Conservation (phyloP, 2,797 vertebrate species). For the Lophius americanus region DNA sequence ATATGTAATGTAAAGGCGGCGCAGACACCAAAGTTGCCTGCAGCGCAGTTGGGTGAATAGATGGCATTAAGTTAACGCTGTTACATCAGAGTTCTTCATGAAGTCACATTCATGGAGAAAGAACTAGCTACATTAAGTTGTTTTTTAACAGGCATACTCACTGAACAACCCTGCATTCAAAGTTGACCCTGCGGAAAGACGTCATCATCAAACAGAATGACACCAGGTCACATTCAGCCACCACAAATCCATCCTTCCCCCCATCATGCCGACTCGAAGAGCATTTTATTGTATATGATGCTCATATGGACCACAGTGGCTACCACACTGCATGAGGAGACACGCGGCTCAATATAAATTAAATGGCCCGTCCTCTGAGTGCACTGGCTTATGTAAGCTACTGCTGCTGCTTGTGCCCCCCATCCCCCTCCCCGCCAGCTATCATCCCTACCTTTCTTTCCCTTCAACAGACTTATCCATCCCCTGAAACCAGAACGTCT, state of each 20-base stretch:
- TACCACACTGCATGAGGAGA: constrained; percentile 53
- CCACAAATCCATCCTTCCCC: constrained; percentile 5
- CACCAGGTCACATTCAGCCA: constrained; percentile 14
- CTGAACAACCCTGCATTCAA: constrained; percentile 16
- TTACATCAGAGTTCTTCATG: constrained; percentile 29
- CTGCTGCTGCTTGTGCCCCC: constrained; percentile 47
- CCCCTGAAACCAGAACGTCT: constrained; percentile 54
- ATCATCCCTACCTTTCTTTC: constrained; percentile 63
- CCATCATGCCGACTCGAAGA: constrained; percentile 36
- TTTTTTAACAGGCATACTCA: not conserved
- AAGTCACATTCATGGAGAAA: constrained; percentile 20
- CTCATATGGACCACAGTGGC: constrained; percentile 56
- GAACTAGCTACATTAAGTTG: constrained; percentile 2
- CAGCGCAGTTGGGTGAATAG: constrained; percentile 35
- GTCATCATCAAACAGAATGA: constrained; percentile 20
- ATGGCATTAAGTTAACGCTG: constrained; percentile 31
- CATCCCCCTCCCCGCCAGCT: constrained; percentile 17
- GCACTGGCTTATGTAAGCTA: constrained; percentile 78
- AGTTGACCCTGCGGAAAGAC: constrained; percentile 40
- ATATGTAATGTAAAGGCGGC: constrained; percentile 10
- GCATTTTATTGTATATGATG: constrained; percentile 59
- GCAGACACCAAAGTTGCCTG: constrained; percentile 26
- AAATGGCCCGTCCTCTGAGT: constrained; percentile 73
- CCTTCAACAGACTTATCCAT: constrained; percentile 58
- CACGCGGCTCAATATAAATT: constrained; percentile 70